phyloP scores from a whole-genome alignment of 2,113 vertebrate species.

The Bubo scandiacus region DNA sequence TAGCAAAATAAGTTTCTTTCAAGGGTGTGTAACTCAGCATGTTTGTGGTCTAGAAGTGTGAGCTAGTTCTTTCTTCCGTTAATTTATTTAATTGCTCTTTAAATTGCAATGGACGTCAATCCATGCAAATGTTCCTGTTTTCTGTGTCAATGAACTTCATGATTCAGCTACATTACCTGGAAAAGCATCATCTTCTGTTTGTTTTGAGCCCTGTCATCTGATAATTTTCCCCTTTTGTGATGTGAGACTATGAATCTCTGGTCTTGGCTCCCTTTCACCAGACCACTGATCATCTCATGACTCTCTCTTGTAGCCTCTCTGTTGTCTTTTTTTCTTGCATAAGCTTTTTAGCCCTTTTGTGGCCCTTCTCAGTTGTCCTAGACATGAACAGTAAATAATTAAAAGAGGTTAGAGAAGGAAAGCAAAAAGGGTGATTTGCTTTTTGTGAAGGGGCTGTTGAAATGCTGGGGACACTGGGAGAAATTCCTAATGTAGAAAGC shows the following conservation, averaged over 20 bases:
- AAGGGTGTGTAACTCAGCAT: background rate
- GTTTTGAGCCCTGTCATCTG: background rate
- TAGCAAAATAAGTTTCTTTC: background rate
- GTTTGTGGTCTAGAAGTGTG: background rate
- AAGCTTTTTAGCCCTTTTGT: background rate
- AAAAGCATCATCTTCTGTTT: background rate
- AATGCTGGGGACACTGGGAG: background rate
- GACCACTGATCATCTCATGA: background rate
- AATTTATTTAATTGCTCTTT: background rate
- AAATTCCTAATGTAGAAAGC: background rate
- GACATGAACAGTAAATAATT: background rate
- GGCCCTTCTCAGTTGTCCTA: background rate
- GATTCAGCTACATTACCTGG: background rate
- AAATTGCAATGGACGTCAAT: background rate
- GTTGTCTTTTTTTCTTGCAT: background rate
- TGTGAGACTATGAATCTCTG: background rate
- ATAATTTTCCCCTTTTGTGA: background rate
- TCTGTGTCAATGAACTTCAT: background rate
- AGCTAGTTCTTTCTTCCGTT: background rate
- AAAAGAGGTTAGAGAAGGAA: background rate
- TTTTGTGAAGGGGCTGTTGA: background rate
- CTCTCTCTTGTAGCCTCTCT: background rate
- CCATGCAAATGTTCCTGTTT: background rate
- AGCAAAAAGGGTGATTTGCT: background rate
- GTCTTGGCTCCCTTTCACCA: background rate